Percentiles rank a stretch among this genome's conserved stretches.
phyloP scores from a whole-genome alignment of 2,888 invertebrate genomes.

The Stenotaenia linearis region DNA sequence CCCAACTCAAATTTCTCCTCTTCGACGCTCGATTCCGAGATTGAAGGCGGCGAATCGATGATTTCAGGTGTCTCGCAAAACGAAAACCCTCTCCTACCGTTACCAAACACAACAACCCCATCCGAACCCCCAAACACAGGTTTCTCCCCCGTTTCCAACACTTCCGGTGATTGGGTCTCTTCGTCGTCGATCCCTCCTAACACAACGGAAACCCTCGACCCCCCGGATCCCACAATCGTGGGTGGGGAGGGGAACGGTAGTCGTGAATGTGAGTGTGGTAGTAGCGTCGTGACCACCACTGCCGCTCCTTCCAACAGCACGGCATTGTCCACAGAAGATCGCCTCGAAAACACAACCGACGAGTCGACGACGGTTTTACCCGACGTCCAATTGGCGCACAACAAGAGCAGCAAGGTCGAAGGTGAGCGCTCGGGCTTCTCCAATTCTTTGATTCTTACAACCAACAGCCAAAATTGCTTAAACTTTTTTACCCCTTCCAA shows the following conservation, averaged over 20 bases:
- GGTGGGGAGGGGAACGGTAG: neutral
- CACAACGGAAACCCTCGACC: slow-evolving; percentile 7
- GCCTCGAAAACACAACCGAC: neutral
- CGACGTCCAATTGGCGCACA: neutral
- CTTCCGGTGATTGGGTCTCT: slow-evolving; percentile 6
- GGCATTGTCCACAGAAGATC: neutral
- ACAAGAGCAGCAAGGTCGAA: slow-evolving; percentile 8
- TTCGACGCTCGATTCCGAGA: slow-evolving; percentile 60
- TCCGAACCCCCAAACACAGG: neutral
- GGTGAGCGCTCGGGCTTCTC: slow-evolving; percentile 21
- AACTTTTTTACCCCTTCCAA: neutral
- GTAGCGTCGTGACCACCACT: neutral
- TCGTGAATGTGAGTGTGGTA: neutral
- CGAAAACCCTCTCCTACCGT: neutral
- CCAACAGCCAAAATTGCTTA: neutral
- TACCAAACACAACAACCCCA: neutral
- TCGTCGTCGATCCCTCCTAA: neutral
- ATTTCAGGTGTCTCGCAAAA: slow-evolving; percentile 65
- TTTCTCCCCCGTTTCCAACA: neutral
- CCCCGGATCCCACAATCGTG: neutral
- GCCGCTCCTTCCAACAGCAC: neutral
- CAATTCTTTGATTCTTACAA: neutral
- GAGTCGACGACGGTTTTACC: neutral
- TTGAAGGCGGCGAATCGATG: slow-evolving; percentile 80
- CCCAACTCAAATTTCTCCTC: neutral